Base-by-base conservation (phyloP, 1,140 invertebrate genomes). In the Drosophila oshimai region DNA sequence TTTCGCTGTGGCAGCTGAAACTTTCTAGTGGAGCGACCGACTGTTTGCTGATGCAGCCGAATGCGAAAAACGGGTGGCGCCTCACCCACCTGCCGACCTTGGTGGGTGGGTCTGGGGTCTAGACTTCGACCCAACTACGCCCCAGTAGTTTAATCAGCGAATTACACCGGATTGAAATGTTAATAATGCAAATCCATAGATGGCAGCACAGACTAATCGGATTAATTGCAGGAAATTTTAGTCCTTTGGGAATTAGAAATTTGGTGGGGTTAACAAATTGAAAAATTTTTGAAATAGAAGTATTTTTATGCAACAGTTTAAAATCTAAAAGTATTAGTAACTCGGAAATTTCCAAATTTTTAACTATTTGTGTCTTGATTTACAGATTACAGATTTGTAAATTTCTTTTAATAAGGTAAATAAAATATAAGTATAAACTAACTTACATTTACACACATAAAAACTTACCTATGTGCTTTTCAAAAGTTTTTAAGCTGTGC, bases 141-240 rank as follows among this genome's bases (percentile, higher is more conserved):
- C 22, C 24, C 41, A 12, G 36, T 26, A 12, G 46, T 22, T 60
- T 29, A 60, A 60, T 60, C 57, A 49, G 12, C 41, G 64, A 65
- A 65, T 67, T 67, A 65, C 58, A 15, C 20, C 58, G 22, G 46
- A 33, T 67, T 37, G 26, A 24, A 24, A 34, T 50, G 62, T 67
- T 67, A 67, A 67, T 65, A 67, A 65, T 65, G 31, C 57, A 62
- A 62, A 46, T 61, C 41, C 12, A 37, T 12, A 47, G 55, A 37
- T 17, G 7, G 31, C 60, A 1, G 9, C 7, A 6, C 57, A 10
- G 31, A 61, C 55, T 64, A 62, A 65, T 64, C 58, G 10, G 18
- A 31, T 15, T 62, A 31, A 46, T 39, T 62, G 41, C 3, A 5
- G 12, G 12, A 3, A 41, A 18, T n/a, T 29, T n/a, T 10, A 18